A percentile compares a stretch with the other conserved stretches of the same genome.
These are phyloP conservation scores for Saccopteryx bilineata DNA, from an alignment of 2,113 vertebrate species.

Conservation along the genomic window DNA sequence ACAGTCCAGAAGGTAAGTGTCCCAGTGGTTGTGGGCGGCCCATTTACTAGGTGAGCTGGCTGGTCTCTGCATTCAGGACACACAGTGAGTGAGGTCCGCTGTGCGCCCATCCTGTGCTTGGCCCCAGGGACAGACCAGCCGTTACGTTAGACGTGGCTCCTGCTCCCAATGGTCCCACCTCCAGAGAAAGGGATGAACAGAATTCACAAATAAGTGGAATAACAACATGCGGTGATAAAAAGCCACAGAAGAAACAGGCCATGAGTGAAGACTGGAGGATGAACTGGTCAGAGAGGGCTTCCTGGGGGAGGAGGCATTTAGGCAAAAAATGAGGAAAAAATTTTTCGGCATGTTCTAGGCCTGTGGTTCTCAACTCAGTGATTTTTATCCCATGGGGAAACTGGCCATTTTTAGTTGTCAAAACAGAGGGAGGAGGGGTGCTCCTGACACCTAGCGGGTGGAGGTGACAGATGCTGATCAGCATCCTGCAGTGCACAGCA, in stretches of 20 bases:
- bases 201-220: not conserved
- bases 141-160: not conserved
- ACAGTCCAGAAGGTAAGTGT: slow-evolving; percentile 96
- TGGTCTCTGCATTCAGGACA: not conserved
- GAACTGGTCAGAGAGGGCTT: not conserved
- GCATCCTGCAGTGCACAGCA: not conserved
- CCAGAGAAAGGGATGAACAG: not conserved
- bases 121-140: not conserved
- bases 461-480: not conserved
- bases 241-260: not conserved
- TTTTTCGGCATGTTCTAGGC: not conserved
- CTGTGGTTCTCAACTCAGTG: not conserved
- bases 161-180: too few relatives aligned
- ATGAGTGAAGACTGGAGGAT: not conserved
- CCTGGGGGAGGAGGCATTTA: not conserved
- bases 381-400: not conserved
- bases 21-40: not conserved
- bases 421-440: not conserved
- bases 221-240: not conserved
- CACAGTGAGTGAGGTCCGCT: accelerated
- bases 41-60: accelerated
- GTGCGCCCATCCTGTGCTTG: not conserved
- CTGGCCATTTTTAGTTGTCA: not conserved
- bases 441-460: not conserved
- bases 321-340: not conserved